Evolutionary conservation across 2,797 vertebrate genomes (phyloP).

Genomic region (Neoniphon sammara): DNA sequence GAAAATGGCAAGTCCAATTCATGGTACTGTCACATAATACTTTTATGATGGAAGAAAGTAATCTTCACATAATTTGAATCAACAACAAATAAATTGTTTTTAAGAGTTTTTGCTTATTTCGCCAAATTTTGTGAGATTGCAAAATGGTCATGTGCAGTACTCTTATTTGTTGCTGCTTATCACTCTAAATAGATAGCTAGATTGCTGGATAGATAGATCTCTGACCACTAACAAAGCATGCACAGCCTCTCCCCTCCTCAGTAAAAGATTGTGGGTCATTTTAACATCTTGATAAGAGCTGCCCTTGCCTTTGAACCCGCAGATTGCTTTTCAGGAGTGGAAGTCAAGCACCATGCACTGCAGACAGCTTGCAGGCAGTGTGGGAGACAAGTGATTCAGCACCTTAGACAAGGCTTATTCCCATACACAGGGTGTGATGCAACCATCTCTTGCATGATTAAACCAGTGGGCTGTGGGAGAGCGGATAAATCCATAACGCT

Average conservation of each 20-base stretch:
- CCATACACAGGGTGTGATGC: too few relatives aligned
- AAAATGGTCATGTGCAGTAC: too few relatives aligned
- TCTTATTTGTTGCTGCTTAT: too few relatives aligned
- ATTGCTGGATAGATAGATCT: neutral
- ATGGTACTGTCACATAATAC: too few relatives aligned
- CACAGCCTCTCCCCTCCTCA: neutral
- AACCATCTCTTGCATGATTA: neutral
- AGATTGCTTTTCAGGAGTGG: constrained; percentile 19
- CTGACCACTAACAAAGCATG: too few relatives aligned
- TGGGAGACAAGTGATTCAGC: constrained; percentile 2
- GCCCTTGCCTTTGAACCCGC: constrained; percentile 5
- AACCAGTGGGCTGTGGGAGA: constrained; percentile 2
- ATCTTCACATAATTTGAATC: too few relatives aligned
- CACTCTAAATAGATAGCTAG: neutral
- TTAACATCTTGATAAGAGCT: constrained; percentile 14
- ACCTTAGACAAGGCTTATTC: neutral
- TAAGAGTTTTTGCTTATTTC: too few relatives aligned
- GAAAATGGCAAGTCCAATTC: too few relatives aligned
- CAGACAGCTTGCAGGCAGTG: neutral
- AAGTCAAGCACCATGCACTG: constrained; percentile 10
- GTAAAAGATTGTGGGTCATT: constrained; percentile 7
- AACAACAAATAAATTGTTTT: too few relatives aligned
- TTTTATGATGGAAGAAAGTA: too few relatives aligned
- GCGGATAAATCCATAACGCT: neutral
- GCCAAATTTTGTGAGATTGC: too few relatives aligned